Conservation (phyloP, 2,797 vertebrate genomes). For the Macrochelys suwanniensis region DNA sequence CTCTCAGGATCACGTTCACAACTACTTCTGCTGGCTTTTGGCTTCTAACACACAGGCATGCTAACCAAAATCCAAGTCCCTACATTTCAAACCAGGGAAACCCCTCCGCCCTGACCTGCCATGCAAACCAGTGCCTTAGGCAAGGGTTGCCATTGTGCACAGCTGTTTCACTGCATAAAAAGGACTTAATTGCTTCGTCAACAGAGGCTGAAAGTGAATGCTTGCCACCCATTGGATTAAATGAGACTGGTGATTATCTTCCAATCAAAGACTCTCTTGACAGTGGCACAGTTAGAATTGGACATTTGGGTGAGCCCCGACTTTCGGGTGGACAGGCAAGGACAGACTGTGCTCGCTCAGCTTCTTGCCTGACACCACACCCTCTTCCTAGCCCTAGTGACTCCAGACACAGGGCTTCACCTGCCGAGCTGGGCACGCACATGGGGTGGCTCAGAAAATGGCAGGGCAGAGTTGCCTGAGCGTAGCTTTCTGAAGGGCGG, state of each 20-base stretch:
- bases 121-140: neutral
- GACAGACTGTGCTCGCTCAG: too few relatives aligned
- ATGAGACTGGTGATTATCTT: neutral
- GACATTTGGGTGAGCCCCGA: too few relatives aligned
- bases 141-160: neutral
- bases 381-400: too few relatives aligned
- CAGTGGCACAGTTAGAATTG: too few relatives aligned
- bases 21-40: neutral
- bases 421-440: rapidly evolving
- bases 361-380: too few relatives aligned
- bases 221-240: neutral
- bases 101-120: neutral
- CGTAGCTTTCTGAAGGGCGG: too few relatives aligned
- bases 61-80: neutral
- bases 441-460: too few relatives aligned
- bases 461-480: too few relatives aligned
- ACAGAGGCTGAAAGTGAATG: neutral
- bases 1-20: neutral
- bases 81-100: neutral
- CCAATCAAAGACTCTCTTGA: neutral
- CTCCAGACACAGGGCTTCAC: too few relatives aligned
- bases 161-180: neutral
- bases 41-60: neutral
- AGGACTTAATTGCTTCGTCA: neutral
- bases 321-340: too few relatives aligned